These are phyloP conservation scores for Eumacrocentrus americanus DNA, from an alignment of 2,888 invertebrate species.

Conservation along the genomic window DNA sequence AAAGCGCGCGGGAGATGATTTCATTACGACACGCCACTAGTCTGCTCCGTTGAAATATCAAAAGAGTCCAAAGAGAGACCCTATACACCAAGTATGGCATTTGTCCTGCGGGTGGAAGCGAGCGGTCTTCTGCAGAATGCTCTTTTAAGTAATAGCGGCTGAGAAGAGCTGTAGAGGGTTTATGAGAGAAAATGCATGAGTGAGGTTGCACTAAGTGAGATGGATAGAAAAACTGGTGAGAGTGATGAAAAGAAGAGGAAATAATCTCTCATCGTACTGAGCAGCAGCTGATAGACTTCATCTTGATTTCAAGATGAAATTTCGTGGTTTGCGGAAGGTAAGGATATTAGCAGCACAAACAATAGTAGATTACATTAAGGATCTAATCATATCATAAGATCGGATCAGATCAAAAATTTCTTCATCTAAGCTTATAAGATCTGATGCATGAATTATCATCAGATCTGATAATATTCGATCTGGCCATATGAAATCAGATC, in stretches of 20 bases:
- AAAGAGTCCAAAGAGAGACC: conserved; percentile 37
- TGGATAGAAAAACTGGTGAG: neutral
- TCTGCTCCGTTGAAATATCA: conserved; percentile 60
- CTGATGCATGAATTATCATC: no score
- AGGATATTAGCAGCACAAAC: no score
- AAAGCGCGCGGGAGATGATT: conserved; percentile 60
- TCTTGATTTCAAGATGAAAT: no score
- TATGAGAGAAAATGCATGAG: conserved; percentile 4
- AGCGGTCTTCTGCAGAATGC: conserved; percentile 48
- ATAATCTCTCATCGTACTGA: no score
- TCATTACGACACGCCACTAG: conserved; percentile 60
- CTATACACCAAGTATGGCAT: conserved; percentile 41
- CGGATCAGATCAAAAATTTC: no score
- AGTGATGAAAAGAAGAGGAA: neutral
- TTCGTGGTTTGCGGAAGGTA: no score
- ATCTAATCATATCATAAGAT: no score
- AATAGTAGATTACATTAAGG: no score
- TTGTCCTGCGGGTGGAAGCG: conserved; percentile 37
- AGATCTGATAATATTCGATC: no score
- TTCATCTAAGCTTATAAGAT: no score
- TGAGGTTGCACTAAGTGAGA: neutral
- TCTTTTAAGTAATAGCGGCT: conserved; percentile 33
- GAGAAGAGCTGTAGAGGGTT: conserved; percentile 12
- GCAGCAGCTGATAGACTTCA: no score
- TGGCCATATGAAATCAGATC: no score